Percentiles rank a stretch among this genome's conserved stretches.
phyloP scores from a whole-genome alignment of 1,140 invertebrate species.

The Leptonema lineaticorne region DNA sequence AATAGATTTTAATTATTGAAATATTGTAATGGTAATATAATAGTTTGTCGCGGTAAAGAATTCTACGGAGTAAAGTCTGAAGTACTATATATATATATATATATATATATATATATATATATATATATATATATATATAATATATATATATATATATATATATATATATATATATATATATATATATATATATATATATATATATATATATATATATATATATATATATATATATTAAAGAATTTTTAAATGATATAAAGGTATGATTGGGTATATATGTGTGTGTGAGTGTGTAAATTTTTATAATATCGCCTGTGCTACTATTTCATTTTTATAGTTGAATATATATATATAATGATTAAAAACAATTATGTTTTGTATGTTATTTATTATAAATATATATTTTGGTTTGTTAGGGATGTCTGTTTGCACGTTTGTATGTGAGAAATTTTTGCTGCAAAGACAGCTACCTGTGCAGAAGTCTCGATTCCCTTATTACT shows the following conservation, averaged over 20 bases:
- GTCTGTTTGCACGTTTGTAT: constrained; percentile 13
- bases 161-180: too few species aligned
- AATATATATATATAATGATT: background rate
- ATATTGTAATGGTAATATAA: constrained; percentile 42
- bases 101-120: constrained; percentile 33
- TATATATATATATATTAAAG: too few species aligned
- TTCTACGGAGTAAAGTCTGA: constrained; percentile 42
- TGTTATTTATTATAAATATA: constrained; percentile 41
- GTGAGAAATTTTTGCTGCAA: constrained; percentile 29
- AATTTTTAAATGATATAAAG: too few species aligned
- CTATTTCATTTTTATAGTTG: background rate
- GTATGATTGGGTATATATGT: background rate
- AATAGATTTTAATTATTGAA: constrained; percentile 43
- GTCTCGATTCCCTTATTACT: constrained; percentile 40
- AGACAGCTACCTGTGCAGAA: constrained; percentile 38
- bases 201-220: too few species aligned
- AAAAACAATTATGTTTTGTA: constrained; percentile 24
- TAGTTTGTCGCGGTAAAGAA: constrained; percentile 42
- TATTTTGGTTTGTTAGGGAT: constrained; percentile 21
- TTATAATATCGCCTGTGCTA: too few species aligned
- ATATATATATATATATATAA: constrained; percentile 32
- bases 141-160: constrained; percentile 23
- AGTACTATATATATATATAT: background rate
- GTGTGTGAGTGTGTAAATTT: too few species aligned
- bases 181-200: too few species aligned